Evolutionary conservation across 2,113 vertebrate species (phyloP).

Genomic region (Arvicanthis niloticus): DNA sequence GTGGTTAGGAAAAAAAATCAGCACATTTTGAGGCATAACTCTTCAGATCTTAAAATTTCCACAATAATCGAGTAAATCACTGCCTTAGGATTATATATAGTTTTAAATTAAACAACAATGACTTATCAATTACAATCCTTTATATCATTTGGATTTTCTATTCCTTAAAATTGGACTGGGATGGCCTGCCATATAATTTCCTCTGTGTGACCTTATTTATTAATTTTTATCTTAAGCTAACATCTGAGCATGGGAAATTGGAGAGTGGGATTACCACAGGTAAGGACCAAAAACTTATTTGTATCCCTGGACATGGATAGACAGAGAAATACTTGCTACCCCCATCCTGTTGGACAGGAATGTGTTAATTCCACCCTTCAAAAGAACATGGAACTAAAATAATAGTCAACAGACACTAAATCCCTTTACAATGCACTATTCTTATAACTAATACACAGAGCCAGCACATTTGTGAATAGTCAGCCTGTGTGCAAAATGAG

Average conservation of each 20-base stretch:
- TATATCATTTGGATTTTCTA: background rate
- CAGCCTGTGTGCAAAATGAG: background rate
- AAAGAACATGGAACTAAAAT: background rate
- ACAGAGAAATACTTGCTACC: background rate
- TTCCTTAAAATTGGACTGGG: slow-evolving; percentile 5
- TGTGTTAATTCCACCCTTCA: background rate
- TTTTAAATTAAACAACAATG: background rate
- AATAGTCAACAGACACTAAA: background rate
- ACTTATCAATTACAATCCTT: background rate
- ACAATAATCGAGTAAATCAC: background rate
- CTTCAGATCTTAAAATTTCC: background rate
- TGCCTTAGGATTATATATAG: background rate
- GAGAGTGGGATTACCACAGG: background rate
- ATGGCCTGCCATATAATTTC: background rate
- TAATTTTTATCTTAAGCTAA: background rate
- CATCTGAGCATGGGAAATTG: background rate
- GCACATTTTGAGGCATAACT: background rate
- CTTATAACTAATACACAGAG: background rate
- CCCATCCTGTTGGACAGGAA: background rate
- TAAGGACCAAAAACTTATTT: background rate
- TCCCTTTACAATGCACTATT: background rate
- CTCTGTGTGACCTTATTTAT: background rate
- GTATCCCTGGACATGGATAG: background rate
- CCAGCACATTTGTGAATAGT: background rate
- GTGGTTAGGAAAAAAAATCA: background rate